A percentile compares a stretch with the other conserved stretches of the same genome.
Conservation (phyloP, 1,140 invertebrate genomes). For the Nasonia vitripennis region DNA sequence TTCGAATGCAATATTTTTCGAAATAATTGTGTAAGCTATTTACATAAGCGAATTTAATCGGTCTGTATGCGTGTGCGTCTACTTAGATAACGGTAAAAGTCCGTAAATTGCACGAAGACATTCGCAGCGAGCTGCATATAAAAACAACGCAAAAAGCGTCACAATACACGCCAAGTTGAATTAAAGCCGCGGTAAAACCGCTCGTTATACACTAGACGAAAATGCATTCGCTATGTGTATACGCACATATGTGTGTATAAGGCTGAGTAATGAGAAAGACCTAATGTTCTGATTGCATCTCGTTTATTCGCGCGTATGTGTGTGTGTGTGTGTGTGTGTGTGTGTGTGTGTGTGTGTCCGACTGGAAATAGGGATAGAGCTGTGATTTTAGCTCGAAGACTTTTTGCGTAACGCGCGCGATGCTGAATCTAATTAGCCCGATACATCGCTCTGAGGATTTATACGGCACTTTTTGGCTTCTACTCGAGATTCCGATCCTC, state of each 20-base stretch:
- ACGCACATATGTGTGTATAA: background rate
- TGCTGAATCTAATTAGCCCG: background rate
- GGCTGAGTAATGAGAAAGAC: background rate
- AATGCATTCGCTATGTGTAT: background rate
- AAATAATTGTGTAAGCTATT: no score
- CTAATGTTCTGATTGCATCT: slow-evolving; percentile 6
- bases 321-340: no score
- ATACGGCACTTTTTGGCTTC: background rate
- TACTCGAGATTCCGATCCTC: background rate
- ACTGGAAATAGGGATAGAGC: background rate
- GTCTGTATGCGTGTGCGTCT: no score
- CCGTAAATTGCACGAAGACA: background rate
- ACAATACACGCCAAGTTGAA: background rate
- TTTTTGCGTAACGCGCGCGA: background rate
- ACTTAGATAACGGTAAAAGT: background rate
- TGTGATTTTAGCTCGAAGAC: background rate
- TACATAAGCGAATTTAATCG: no score
- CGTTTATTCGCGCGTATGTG: background rate
- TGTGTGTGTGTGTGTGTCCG: background rate
- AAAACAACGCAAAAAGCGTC: background rate
- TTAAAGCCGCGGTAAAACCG: background rate
- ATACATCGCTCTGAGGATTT: background rate
- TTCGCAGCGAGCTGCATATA: no score
- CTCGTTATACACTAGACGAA: background rate
- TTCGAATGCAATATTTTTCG: no score